Conservation (phyloP, 2,888 invertebrate species). For the Cataglyphis cursor region DNA sequence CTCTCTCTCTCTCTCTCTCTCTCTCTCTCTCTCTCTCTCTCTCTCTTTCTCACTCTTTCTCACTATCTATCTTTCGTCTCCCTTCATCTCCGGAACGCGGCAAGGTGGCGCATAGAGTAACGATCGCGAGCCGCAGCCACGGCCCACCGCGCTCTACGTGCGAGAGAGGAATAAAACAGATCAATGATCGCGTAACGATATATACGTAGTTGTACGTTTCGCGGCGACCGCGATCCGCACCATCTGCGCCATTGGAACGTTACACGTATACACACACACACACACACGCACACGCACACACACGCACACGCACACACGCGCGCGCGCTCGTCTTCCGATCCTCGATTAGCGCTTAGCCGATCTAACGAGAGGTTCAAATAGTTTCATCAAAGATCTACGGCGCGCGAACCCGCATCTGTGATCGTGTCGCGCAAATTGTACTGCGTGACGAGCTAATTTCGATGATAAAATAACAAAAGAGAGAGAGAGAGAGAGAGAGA, state of each 20-base stretch:
- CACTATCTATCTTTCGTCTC: slow-evolving; percentile 25
- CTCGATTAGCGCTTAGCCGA: slow-evolving; percentile 29
- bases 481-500: not conserved
- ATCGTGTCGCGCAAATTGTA: slow-evolving; percentile 17
- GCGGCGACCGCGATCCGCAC: slow-evolving; percentile 18
- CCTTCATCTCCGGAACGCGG: slow-evolving; percentile 63
- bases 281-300: not conserved
- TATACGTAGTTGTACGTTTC: slow-evolving; percentile 16
- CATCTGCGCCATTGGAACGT: slow-evolving; percentile 33
- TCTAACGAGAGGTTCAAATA: slow-evolving; percentile 40
- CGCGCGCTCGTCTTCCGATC: not conserved
- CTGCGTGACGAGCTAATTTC: slow-evolving; percentile 15
- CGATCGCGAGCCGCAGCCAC: slow-evolving; percentile 59
- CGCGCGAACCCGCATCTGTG: slow-evolving; percentile 23
- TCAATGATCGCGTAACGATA: slow-evolving; percentile 51
- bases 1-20: not conserved
- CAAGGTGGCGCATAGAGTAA: slow-evolving; percentile 67
- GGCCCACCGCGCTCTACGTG: slow-evolving; percentile 48
- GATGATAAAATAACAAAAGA: not conserved
- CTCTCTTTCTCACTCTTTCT: not conserved
- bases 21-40: slow-evolving; percentile 8
- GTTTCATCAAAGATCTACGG: slow-evolving; percentile 43
- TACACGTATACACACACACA: not conserved
- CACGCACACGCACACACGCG: not conserved
- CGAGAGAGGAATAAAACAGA: slow-evolving; percentile 59